Evolutionary conservation across 2,888 invertebrate species (phyloP), one percentile per base, ranked within the genome.

Genomic region (Harpalus rufipes): DNA sequence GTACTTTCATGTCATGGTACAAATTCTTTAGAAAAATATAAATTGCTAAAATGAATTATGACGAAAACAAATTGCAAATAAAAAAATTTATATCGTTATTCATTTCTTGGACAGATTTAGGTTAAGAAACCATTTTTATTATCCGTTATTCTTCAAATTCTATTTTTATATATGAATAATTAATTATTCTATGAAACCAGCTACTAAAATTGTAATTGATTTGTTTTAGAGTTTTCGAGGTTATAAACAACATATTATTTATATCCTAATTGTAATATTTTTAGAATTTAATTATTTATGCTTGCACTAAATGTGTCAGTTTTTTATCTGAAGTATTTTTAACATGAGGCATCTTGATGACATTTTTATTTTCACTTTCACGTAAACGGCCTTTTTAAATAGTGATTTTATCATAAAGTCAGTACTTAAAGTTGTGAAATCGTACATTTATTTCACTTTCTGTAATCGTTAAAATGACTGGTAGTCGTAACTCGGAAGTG

Each of bases 281-380:
- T 39, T 68, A 68, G 68, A 68, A 39, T 32, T 68, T 63, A 63
- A 63, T 41, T 68, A 68, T 68, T 68, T 68, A 68, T 68, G 39
- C 68, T 21, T 68, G 68, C n/a, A 12, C 68, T 39, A 39, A 68
- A 68, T 68, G 14, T 68, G 68, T 68, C 68, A 68, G 32, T 68
- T 68, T 68, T 68, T 63, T 63, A 63, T 59, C 16, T 59, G 16
- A 21, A 21, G 21, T 63, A 63, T 68, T 68, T 68, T 32, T 68
- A 68, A 68, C 25, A 65, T 32, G 65, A 32, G n/a, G 25, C 8
- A 32, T 68, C 68, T 68, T 68, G 68, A 39, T 32, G 68, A 39
- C 32, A 39, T 68, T n/a, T 68, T 68, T 68, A 68, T 68, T 68
- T 68, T 68, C 68, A 68, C 68, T 68, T 68, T 68, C 68, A 32